Evolutionary conservation across 2,113 vertebrate genomes (phyloP), one percentile per base, ranked within the genome.

Genomic region (Isichthys henryi): DNA sequence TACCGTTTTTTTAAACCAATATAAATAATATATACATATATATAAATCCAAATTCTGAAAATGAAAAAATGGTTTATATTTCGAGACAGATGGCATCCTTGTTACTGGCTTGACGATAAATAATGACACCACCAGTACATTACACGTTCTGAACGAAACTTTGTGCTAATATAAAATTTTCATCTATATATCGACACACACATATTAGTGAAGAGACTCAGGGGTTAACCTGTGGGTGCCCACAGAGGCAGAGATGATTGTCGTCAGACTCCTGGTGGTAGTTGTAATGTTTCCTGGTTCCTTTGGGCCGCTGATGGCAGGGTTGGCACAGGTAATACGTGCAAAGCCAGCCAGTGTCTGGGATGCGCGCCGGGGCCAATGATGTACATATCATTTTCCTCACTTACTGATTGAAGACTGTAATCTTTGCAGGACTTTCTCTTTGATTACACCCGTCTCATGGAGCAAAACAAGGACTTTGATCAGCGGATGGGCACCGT

Each of bases 331-430:
- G 94, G 95, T 96, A 95, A 96, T 95, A 94, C 93, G 94, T 94
- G 93, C 94, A 94, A 92, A 92, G 90, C 91, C 92, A 94, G 93
- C 94, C 94, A 94, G 94, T 90, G 94, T 85, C 93, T 87, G 89
- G 91, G 94, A 94, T 93, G 93, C 93, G 92, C 91, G 92, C 31
- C 91, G 91, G 92, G 94, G 93, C 95, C 95, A 94, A 94, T 95
- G 94, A 96, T 96, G 95, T 96, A 95, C 96, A 95, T 96, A 95
- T 96, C 94, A 95, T 96, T 95, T 96, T 46, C 77, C 50, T 84
- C 88, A 70, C 74, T 89, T 88, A 43, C 82, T 82, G 50, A 85
- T 45, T 74, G 5, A 85, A 88, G 89, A 6, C 88, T 93, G 77
- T 86, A 31, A 43, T 93, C 35, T 91, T 92, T 93, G 27, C 90